Conservation (phyloP, 2,113 vertebrate genomes). For the Typhlomys cinereus region DNA sequence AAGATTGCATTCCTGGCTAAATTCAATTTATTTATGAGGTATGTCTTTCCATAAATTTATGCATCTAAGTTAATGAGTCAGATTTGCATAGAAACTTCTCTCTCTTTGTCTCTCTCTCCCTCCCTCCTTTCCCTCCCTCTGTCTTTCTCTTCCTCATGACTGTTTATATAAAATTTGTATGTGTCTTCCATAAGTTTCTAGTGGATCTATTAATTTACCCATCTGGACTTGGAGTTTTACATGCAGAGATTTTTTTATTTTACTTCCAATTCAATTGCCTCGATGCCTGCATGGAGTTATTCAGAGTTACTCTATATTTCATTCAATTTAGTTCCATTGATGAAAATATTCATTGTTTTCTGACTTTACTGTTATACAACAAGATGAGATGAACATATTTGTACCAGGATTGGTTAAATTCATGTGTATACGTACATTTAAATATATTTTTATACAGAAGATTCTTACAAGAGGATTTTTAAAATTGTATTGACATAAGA, state of each 20-base stretch:
- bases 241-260: not conserved
- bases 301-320: not conserved
- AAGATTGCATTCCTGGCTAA: constrained; percentile 31
- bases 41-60: not conserved
- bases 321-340: not conserved
- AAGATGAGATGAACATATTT: not conserved
- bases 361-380: not conserved
- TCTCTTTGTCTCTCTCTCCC: not conserved
- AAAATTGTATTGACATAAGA: not conserved
- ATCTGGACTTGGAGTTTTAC: not conserved
- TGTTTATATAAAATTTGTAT: not conserved
- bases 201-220: not conserved
- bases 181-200: not conserved
- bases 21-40: not conserved
- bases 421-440: not conserved
- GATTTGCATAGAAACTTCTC: not conserved
- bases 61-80: not conserved
- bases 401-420: not conserved
- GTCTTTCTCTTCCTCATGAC: not conserved
- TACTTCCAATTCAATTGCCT: constrained; percentile 19
- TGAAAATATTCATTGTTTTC: not conserved
- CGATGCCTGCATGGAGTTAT: not conserved
- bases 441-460: constrained; percentile 3
- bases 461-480: constrained; percentile 24
- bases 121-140: not conserved